Evolutionary conservation across 2,888 invertebrate genomes (phyloP).

Genomic region (Hylaea fasciaria): DNA sequence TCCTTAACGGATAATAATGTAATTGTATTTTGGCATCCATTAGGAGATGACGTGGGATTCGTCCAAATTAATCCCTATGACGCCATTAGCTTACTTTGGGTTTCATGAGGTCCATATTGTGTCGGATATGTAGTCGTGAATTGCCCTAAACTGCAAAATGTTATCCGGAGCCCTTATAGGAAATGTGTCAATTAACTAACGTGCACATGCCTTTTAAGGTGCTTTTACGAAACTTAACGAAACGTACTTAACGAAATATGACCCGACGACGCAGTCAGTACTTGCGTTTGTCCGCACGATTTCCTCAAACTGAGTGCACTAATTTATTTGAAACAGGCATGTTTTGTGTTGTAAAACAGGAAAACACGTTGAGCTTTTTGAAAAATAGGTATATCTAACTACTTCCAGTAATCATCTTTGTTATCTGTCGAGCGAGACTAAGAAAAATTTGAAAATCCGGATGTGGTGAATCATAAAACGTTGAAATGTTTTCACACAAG

Average conservation of each 20-base stretch:
- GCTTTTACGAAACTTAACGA: slow-evolving; percentile 15
- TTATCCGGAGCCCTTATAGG: slow-evolving; percentile 42
- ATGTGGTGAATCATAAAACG: slow-evolving; percentile 25
- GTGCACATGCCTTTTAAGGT: slow-evolving; percentile 26
- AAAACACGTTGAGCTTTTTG: slow-evolving; percentile 17
- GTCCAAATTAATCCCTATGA: slow-evolving; percentile 71
- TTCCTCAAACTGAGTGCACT: slow-evolving; percentile 16
- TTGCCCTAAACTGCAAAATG: slow-evolving; percentile 46
- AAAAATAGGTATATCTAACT: slow-evolving; percentile 2
- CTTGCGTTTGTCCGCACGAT: slow-evolving; percentile 17
- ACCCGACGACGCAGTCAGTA: slow-evolving; percentile 6
- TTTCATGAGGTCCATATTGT: slow-evolving; percentile 51
- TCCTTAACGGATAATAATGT: slow-evolving; percentile 68
- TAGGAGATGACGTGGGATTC: slow-evolving; percentile 68
- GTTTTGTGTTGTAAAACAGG: slow-evolving; percentile 16
- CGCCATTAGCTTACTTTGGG: slow-evolving; percentile 61
- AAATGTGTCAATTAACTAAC: slow-evolving; percentile 37
- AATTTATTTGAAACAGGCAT: slow-evolving; percentile 2
- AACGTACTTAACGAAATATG: slow-evolving; percentile 9
- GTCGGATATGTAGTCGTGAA: slow-evolving; percentile 38
- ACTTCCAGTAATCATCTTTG: slow-evolving; percentile 17
- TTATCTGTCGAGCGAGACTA: slow-evolving; percentile 8
- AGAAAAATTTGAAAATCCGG: slow-evolving; percentile 24
- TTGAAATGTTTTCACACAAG: slow-evolving; percentile 1
- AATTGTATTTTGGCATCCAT: slow-evolving; percentile 64